Conservation (phyloP, 2,113 vertebrate genomes). For the Sarotherodon lohbergeri region DNA sequence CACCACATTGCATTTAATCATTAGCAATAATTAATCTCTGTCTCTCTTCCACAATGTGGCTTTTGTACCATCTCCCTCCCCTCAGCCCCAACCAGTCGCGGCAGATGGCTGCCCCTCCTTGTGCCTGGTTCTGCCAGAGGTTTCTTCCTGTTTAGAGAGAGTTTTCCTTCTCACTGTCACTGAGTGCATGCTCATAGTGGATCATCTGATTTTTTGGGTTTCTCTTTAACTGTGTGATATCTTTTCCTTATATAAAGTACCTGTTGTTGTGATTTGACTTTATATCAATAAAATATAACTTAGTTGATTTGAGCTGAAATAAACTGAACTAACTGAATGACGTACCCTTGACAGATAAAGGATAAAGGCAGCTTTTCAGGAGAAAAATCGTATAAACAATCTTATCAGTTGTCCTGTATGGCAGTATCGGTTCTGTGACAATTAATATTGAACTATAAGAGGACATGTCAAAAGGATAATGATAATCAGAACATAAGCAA, state of each 20-base stretch:
- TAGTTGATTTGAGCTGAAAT: neutral
- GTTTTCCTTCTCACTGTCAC: neutral
- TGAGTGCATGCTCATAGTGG: neutral
- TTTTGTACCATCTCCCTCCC: neutral
- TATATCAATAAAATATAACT: neutral
- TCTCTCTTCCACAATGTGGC: neutral
- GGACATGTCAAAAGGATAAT: neutral
- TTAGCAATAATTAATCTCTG: neutral
- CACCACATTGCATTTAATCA: neutral
- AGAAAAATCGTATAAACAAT: neutral
- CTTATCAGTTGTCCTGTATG: neutral
- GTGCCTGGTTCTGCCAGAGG: neutral
- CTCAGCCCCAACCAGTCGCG: rapidly evolving
- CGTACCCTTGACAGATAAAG: neutral
- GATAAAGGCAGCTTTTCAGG: neutral
- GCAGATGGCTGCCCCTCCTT: neutral
- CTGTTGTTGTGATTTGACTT: neutral
- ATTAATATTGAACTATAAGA: neutral
- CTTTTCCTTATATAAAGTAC: neutral
- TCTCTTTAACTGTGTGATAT: neutral
- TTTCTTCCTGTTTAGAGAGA: neutral
- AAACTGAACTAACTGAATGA: neutral
- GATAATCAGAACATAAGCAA: neutral
- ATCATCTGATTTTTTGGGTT: neutral
- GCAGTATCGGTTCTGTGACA: neutral